phyloP scores from a whole-genome alignment of 2,113 vertebrate genomes.

The Clarias magur region DNA sequence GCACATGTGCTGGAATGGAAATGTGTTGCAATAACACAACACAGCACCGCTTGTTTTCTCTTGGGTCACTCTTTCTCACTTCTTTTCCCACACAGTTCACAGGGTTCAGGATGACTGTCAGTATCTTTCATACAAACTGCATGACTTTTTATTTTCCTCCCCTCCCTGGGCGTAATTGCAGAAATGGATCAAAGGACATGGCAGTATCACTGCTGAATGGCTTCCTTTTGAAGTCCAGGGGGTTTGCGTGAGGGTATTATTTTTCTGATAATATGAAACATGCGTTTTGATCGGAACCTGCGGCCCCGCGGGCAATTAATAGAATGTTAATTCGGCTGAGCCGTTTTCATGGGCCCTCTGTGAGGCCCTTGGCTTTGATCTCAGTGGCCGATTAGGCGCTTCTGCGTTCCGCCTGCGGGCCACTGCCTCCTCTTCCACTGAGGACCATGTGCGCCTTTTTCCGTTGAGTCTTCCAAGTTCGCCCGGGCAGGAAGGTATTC shows the following conservation, averaged over 20 bases:
- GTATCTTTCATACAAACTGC: slow-evolving; percentile 54
- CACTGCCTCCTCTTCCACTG: slow-evolving; percentile 65
- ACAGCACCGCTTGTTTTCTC: slow-evolving; percentile 48
- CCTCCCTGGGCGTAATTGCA: slow-evolving; percentile 65
- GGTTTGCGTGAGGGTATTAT: slow-evolving; percentile 62
- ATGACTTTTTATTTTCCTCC: slow-evolving; percentile 70
- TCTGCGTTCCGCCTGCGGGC: slow-evolving; percentile 51
- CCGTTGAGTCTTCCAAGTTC: slow-evolving; percentile 73
- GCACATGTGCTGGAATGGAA: slow-evolving; percentile 31
- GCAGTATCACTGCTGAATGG: slow-evolving; percentile 62
- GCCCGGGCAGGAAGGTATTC: slow-evolving; percentile 74
- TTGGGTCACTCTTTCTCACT: slow-evolving; percentile 60
- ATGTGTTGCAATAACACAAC: slow-evolving; percentile 37
- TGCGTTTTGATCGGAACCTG: slow-evolving; percentile 65
- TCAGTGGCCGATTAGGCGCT: slow-evolving; percentile 67
- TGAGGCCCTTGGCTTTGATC: slow-evolving; percentile 67
- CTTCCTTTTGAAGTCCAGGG: slow-evolving; percentile 69
- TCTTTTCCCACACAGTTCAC: slow-evolving; percentile 60
- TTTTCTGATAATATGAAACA: slow-evolving; percentile 73
- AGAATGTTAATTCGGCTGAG: slow-evolving; percentile 68
- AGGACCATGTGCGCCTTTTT: slow-evolving; percentile 68
- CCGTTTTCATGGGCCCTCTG: slow-evolving; percentile 70
- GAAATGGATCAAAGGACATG: slow-evolving; percentile 67
- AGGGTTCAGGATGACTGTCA: slow-evolving; percentile 42
- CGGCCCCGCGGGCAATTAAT: slow-evolving; percentile 68